A percentile compares a stretch with the other conserved stretches of the same genome.
These are phyloP conservation scores for Periophthalmus magnuspinnatus DNA, from an alignment of 2,797 vertebrate genomes.

Conservation along the genomic window DNA sequence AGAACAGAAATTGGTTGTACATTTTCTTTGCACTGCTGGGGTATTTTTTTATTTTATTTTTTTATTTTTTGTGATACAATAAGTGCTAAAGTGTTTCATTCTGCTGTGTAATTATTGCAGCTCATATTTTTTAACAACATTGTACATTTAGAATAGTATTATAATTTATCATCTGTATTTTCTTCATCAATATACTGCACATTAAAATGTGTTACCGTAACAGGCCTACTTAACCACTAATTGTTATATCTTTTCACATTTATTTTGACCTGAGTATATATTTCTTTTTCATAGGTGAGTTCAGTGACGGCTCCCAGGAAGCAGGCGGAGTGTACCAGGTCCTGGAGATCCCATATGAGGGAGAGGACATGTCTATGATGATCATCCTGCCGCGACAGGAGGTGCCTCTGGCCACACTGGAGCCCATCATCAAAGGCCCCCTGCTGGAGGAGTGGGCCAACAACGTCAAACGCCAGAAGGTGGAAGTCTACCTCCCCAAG, in stretches of 20 bases:
- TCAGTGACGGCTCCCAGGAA: conserved; percentile 95
- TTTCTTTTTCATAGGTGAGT: conserved; percentile 82
- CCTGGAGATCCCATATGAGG: conserved; percentile 94
- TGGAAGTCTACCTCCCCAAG: conserved; percentile 96
- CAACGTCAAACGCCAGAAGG: conserved; percentile 95
- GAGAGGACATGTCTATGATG: conserved; percentile 94
- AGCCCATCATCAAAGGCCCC: conserved; percentile 89
- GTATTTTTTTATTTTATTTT: too few species aligned
- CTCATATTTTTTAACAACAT: not conserved
- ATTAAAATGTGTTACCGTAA: too few species aligned
- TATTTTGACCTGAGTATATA: not conserved
- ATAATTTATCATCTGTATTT: not conserved
- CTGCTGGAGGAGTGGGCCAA: conserved; percentile 95
- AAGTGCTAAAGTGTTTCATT: too few species aligned
- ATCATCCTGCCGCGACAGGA: conserved; percentile 93
- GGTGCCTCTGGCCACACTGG: conserved; percentile 89
- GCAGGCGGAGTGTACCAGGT: conserved; percentile 98
- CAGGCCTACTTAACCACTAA: too few species aligned
- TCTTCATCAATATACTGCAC: too few species aligned
- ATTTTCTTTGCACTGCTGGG: too few species aligned
- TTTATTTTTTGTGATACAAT: too few species aligned
- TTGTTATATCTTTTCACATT: too few species aligned
- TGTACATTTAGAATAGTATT: not conserved
- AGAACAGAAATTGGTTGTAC: too few species aligned
- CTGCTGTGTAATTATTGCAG: too few species aligned